Evolutionary conservation across 2,797 vertebrate genomes (phyloP).

Genomic region (Urocyon cinereoargenteus): DNA sequence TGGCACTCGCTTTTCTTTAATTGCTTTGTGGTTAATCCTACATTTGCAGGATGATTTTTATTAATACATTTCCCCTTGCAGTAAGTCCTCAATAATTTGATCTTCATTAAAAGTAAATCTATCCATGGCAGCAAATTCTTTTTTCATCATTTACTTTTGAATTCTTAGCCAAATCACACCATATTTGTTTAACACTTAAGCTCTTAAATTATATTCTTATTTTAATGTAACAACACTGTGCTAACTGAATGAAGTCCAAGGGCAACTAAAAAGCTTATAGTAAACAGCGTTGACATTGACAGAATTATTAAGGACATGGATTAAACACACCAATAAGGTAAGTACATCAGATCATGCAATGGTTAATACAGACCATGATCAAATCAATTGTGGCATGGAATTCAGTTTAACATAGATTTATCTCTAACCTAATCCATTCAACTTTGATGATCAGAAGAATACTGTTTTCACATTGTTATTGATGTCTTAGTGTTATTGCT

Average conservation of each 20-base stretch:
- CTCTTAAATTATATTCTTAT: conserved; percentile 58
- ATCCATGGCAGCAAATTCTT: neutral
- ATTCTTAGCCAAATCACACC: conserved; percentile 56
- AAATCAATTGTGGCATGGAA: neutral
- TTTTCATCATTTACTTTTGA: conserved; percentile 62
- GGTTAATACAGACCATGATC: neutral
- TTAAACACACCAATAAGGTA: neutral
- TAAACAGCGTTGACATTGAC: conserved; percentile 50
- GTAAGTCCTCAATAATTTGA: conserved; percentile 66
- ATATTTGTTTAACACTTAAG: conserved; percentile 25
- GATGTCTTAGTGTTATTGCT: neutral
- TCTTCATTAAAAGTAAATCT: conserved; percentile 57
- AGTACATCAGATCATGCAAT: neutral
- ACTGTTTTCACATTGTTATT: neutral
- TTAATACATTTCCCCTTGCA: conserved; percentile 51
- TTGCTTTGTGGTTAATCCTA: conserved; percentile 72
- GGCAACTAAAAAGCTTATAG: conserved; percentile 30
- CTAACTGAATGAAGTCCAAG: conserved; percentile 44
- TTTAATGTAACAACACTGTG: neutral
- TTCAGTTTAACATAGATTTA: conserved; percentile 28
- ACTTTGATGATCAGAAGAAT: conserved; percentile 26
- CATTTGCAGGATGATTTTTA: conserved; percentile 51
- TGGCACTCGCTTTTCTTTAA: conserved; percentile 70
- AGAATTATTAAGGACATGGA: conserved; percentile 57
- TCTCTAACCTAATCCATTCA: neutral